Conservation (phyloP, 2,113 vertebrate species). For the Acrocephalus kingi region DNA sequence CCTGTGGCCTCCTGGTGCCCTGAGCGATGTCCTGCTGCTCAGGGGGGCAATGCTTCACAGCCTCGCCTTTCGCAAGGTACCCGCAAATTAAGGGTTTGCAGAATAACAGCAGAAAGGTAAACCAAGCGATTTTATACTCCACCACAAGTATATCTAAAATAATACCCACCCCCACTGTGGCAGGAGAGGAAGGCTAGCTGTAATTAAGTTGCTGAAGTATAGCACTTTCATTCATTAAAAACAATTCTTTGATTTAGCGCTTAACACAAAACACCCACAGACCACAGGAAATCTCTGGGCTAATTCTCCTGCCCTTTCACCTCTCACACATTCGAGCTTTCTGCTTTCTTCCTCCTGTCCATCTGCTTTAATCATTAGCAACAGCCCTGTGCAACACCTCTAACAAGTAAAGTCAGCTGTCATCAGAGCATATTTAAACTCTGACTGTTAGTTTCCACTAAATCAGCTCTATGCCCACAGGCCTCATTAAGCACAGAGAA, state of each 20-base stretch:
- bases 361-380: slow-evolving; percentile 83
- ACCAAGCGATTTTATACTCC: background rate
- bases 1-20: accelerated
- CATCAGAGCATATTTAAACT: slow-evolving; percentile 79
- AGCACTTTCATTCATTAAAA: slow-evolving; percentile 74
- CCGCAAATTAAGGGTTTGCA: background rate
- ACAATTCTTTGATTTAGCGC: slow-evolving; percentile 69
- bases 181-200: slow-evolving; percentile 40
- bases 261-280: slow-evolving; percentile 74
- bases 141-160: background rate
- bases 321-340: slow-evolving; percentile 82
- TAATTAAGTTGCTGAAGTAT: slow-evolving; percentile 68
- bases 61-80: accelerated
- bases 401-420: slow-evolving; percentile 79
- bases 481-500: slow-evolving; percentile 74
- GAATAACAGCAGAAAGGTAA: background rate
- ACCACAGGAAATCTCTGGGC: slow-evolving; percentile 81
- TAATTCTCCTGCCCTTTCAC: slow-evolving; percentile 81
- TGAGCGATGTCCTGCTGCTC: accelerated
- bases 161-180: slow-evolving; percentile 6
- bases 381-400: slow-evolving; percentile 76
- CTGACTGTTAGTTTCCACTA: slow-evolving; percentile 78
- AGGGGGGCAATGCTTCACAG: accelerated
- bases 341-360: slow-evolving; percentile 79
- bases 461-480: slow-evolving; percentile 75